Base-by-base conservation (phyloP, 2,797 vertebrate genomes). In the Gobio occitaniae region DNA sequence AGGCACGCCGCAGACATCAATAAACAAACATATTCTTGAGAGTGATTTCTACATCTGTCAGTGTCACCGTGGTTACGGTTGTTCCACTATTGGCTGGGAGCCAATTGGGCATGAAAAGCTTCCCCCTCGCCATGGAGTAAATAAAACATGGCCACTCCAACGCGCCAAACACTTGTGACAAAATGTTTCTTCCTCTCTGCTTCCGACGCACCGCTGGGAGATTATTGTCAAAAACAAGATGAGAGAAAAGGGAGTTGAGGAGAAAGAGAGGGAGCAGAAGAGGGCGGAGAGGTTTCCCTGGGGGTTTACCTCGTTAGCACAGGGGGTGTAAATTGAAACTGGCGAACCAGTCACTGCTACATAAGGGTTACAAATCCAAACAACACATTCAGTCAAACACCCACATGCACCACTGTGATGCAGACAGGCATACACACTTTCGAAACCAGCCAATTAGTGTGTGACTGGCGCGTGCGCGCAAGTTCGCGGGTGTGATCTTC, bases 311-410 rank as follows among this genome's bases (percentile, higher is more conserved):
- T 91, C 63, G 69, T 93, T 93, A 92, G 88, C 87, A 66, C 80
- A 79, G 86, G 65, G 80, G 78, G 87, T 91, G 89, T 89, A 92
- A 92, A 93, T 92, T 93, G 91, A 93, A 94, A 92, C 88, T 91
- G 92, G 89, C 89, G 86, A 92, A 90, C 90, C 92, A 92, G 88
- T 90, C 59, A 84, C 91, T 90, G 84, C 90, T 90, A 92, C 90
- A 93, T 91, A 90, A 91, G 87, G 89, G 89, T 93, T 92, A 93
- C 92, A 94, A 92, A 93, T 93, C 87, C 86, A 78, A 88, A 89
- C 90, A 92, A 88, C 90, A 91, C 88, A 80, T 90, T 89, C 89
- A 90, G 89, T 83, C 84, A 87, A 84, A 89, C 88, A 88, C 80
- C 77, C 75, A 82, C 83, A 59, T 80, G 78, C 59, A 76, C 75